A percentile compares a stretch with the other conserved stretches of the same genome.
phyloP scores from a whole-genome alignment of 2,113 vertebrate genomes.

The Petaurus breviceps region DNA sequence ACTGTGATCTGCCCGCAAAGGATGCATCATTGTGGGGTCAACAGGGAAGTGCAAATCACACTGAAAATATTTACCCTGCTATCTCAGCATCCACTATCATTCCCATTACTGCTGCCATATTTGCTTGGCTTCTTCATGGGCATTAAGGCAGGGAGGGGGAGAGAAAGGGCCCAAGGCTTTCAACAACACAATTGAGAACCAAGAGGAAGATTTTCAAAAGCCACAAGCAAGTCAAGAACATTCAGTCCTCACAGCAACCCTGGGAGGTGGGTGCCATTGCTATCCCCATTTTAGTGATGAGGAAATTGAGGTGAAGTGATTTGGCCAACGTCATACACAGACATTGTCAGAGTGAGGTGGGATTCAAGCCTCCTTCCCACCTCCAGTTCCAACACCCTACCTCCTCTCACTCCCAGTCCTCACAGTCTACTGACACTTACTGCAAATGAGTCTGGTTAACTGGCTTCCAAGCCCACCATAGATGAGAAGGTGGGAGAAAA shows the following conservation, averaged over 20 bases:
- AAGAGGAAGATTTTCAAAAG: not conserved
- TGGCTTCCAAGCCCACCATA: not conserved
- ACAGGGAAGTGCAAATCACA: not conserved
- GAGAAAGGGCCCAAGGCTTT: not conserved
- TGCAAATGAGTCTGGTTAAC: not conserved
- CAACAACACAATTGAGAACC: not conserved
- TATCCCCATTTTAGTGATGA: not conserved
- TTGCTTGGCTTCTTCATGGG: not conserved
- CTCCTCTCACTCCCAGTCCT: not conserved
- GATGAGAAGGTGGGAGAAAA: not conserved
- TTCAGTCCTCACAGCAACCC: not conserved
- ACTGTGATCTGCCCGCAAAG: not conserved
- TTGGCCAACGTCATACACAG: not conserved
- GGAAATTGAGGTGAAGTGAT: not conserved
- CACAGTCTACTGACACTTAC: not conserved
- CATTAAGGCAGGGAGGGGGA: not conserved
- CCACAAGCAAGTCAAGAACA: not conserved
- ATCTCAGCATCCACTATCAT: not conserved
- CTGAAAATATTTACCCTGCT: not conserved
- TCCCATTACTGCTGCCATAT: not conserved
- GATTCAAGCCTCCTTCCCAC: not conserved
- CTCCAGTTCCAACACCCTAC: not conserved
- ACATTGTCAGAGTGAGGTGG: not conserved
- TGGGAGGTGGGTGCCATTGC: not conserved
- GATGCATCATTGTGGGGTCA: not conserved